Conservation (phyloP, 1,140 invertebrate genomes). For the Habropoda laboriosa region DNA sequence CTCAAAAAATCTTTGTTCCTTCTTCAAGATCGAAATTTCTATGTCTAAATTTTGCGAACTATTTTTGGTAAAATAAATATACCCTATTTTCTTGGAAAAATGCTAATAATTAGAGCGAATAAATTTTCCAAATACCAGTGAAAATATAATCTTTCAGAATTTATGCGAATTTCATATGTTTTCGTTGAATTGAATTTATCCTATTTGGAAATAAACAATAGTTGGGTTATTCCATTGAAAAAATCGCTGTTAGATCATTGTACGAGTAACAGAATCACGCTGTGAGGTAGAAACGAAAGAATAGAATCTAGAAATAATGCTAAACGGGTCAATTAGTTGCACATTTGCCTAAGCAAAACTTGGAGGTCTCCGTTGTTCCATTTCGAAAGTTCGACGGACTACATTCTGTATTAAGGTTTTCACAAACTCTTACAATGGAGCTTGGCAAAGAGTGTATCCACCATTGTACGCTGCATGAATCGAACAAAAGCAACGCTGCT, state of each 20-base stretch:
- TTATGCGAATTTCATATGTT: too few relatives aligned
- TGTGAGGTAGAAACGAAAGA: neutral
- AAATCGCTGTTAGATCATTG: neutral
- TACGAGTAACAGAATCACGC: neutral
- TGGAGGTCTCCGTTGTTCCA: neutral
- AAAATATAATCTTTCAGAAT: too few relatives aligned
- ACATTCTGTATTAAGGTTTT: conserved; percentile 14
- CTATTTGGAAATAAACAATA: neutral
- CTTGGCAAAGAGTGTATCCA: conserved; percentile 1
- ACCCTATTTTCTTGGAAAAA: too few relatives aligned
- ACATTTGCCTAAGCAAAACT: conserved; percentile 2
- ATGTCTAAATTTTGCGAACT: too few relatives aligned
- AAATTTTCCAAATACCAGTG: too few relatives aligned
- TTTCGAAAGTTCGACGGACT: conserved; percentile 27
- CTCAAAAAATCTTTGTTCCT: too few relatives aligned
- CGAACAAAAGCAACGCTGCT: conserved; percentile 11
- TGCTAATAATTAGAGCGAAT: too few relatives aligned
- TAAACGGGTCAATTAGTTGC: conserved; percentile 5
- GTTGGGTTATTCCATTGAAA: too few relatives aligned
- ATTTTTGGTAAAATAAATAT: too few relatives aligned
- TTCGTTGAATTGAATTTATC: too few relatives aligned
- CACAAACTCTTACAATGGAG: conserved; percentile 20
- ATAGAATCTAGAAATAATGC: neutral
- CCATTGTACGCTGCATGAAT: conserved; percentile 5
- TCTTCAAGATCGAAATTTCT: too few relatives aligned